Evolutionary conservation across 64 coral and sea anemone species (phyloP).

Genomic region (Actinia equina): DNA sequence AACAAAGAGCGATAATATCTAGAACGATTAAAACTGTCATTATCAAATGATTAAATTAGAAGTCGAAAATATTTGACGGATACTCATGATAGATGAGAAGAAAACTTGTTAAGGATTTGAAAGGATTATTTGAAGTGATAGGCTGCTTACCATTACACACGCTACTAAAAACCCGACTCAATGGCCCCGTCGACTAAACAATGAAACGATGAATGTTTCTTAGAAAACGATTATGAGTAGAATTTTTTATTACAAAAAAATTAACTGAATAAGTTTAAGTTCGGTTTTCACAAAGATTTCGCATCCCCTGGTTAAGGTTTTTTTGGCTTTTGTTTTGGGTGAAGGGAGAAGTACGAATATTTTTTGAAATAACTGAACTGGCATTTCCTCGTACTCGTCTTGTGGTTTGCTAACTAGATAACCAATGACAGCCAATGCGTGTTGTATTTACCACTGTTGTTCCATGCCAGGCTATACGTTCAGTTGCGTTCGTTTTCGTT

Average conservation of each 20-base stretch:
- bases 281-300: too few relatives aligned
- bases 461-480: background rate
- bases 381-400: background rate
- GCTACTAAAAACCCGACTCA: background rate
- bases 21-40: background rate
- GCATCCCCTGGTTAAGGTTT: too few relatives aligned
- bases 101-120: background rate
- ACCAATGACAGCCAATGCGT: background rate
- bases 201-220: too few relatives aligned
- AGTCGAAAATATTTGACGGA: background rate
- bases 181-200: background rate
- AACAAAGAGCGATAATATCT: background rate
- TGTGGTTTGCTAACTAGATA: background rate
- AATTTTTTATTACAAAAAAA: too few relatives aligned
- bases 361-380: too few relatives aligned
- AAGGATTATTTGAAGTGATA: background rate
- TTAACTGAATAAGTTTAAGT: too few relatives aligned
- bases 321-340: too few relatives aligned
- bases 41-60: background rate
- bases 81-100: background rate
- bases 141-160: background rate
- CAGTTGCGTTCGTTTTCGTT: background rate
- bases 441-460: background rate
- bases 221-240: too few relatives aligned
- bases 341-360: too few relatives aligned